These are phyloP conservation scores for Holcopasites calliopsidis DNA, from an alignment of 1,140 invertebrate genomes.

Conservation along the genomic window DNA sequence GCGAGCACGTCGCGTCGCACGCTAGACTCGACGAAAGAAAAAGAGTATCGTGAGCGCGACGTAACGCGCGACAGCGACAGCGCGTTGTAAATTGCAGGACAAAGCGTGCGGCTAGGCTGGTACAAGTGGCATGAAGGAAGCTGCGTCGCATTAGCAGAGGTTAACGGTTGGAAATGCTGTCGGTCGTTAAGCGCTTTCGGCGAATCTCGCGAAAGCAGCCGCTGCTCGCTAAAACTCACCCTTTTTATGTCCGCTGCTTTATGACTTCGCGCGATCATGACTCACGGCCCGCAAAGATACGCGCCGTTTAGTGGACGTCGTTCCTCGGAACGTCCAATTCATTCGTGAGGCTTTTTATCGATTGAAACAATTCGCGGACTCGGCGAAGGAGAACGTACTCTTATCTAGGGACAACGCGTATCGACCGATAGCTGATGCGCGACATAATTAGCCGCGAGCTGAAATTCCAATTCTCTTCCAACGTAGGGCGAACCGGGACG, in stretches of 20 bases:
- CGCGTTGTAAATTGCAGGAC: constrained; percentile 49
- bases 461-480: not conserved
- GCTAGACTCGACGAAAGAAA: not conserved
- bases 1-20: not conserved
- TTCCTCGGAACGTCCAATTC: not conserved
- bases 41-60: not conserved
- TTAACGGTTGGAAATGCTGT: constrained; percentile 47
- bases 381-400: too few species aligned
- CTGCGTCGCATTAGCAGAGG: constrained; percentile 34
- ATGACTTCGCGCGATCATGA: constrained; percentile 39
- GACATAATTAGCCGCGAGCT: not conserved
- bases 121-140: constrained; percentile 2
- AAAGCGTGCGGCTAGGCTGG: constrained; percentile 17
- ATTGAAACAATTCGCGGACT: constrained; percentile 22
- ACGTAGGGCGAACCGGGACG: too few species aligned
- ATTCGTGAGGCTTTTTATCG: constrained; percentile 25
- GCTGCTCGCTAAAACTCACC: not conserved
- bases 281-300: constrained; percentile 44
- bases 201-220: constrained; percentile 16
- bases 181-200: constrained; percentile 50
- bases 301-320: constrained; percentile 34
- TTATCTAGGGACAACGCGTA: not conserved
- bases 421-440: not conserved
- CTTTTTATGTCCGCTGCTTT: constrained; percentile 11
- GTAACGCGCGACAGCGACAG: not conserved